These are phyloP conservation scores for Pseudomugil tenellus DNA, from an alignment of 2,797 vertebrate species.

Conservation along the genomic window DNA sequence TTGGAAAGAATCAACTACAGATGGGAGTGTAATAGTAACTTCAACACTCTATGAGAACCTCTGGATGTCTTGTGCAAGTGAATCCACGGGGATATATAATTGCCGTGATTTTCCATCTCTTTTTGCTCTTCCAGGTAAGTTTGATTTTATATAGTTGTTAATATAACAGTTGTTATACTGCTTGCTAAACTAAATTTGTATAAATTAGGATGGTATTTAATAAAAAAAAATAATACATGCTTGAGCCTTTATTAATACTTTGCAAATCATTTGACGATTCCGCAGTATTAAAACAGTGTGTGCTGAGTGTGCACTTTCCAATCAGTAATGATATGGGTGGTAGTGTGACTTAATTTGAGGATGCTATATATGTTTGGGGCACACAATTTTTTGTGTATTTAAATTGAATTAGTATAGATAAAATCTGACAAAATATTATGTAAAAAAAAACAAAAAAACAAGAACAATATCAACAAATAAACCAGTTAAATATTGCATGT, in stretches of 20 bases:
- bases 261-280: constrained; percentile 37
- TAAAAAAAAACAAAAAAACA: no score
- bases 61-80: constrained; percentile 92
- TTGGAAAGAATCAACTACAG: constrained; percentile 88
- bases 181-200: not conserved
- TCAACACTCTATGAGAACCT: constrained; percentile 91
- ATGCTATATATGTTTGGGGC: no score
- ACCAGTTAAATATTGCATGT: not conserved
- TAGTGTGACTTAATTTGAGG: not conserved
- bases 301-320: constrained; percentile 57
- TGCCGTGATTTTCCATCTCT: constrained; percentile 90
- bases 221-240: not conserved
- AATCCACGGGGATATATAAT: constrained; percentile 87
- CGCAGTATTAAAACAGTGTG: constrained; percentile 21
- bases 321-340: not conserved
- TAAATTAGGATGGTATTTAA: not conserved
- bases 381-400: no score
- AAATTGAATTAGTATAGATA: no score
- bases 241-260: not conserved
- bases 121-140: constrained; percentile 89
- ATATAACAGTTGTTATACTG: not conserved
- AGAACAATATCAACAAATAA: not conserved
- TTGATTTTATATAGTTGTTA: not conserved
- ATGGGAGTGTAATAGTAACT: constrained; percentile 89
- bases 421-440: not conserved